Evolutionary conservation across 1,140 invertebrate genomes (phyloP).

Genomic region (Euura saliciscinereae): DNA sequence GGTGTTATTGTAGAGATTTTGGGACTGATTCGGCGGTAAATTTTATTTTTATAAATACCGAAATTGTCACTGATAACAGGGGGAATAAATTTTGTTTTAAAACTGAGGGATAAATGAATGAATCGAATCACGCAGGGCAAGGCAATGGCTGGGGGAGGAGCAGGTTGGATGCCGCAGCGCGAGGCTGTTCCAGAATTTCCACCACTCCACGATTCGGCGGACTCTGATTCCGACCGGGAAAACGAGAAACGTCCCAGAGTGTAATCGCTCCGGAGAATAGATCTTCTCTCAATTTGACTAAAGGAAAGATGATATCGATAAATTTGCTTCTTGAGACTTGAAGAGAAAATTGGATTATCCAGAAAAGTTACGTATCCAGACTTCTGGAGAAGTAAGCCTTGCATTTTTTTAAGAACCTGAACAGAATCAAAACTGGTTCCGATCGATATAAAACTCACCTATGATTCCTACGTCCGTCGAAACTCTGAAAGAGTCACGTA

Average conservation of each 20-base stretch:
- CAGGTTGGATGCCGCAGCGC: slow-evolving; percentile 51
- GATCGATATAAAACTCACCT: too few relatives aligned
- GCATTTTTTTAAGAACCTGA: not conserved
- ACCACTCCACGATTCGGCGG: slow-evolving; percentile 56
- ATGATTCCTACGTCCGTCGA: too few relatives aligned
- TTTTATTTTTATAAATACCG: not conserved
- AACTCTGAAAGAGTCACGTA: too few relatives aligned
- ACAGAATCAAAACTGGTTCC: not conserved
- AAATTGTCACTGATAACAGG: not conserved
- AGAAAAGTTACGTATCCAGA: not conserved
- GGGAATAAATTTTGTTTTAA: not conserved
- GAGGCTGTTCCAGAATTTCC: slow-evolving; percentile 55
- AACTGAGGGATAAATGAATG: slow-evolving; percentile 5
- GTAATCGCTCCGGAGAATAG: slow-evolving; percentile 34
- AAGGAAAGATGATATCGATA: not conserved
- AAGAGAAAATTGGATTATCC: not conserved
- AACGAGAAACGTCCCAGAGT: slow-evolving; percentile 56
- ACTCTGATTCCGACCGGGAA: slow-evolving; percentile 60
- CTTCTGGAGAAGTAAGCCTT: not conserved
- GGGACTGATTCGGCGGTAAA: slow-evolving; percentile 3
- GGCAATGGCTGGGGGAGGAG: slow-evolving; percentile 50
- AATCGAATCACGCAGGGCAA: slow-evolving; percentile 55
- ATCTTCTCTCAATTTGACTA: not conserved
- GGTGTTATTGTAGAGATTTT: slow-evolving; percentile 6
- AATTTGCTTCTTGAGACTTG: not conserved